Base-by-base conservation (phyloP, 2,888 invertebrate genomes). In the Drosophila acutilabella region DNA sequence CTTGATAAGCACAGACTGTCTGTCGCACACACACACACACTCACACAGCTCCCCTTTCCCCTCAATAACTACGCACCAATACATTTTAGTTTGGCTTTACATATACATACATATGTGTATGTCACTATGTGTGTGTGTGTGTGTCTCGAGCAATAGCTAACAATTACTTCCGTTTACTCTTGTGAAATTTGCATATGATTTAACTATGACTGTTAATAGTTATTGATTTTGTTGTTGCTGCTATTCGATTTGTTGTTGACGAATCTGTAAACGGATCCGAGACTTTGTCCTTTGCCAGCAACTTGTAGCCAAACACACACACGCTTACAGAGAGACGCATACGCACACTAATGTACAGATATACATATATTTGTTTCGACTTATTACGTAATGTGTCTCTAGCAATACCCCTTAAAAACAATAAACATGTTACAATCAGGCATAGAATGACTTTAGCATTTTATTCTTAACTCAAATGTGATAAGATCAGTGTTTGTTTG, bases 1-100 rank as follows among this genome's bases (percentile, higher is more conserved):
- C 72, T 74, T 80, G 85, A 83, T 84, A 87, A 87, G 79, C 81
- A 71, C 79, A 82, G 81, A 81, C 85, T 81, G 64, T 50, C 73
- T 67, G 74, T 77, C 75, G 70, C 71, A 71, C 48, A 47, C 58
- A 33, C 61, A 57, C 45, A 44, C 40, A 23, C 42, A 40, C 30
- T 8, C 30, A 30, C 30, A 30, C 30, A 4, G 3, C 14, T 13
- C 30, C 23, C n/a, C 16, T 33, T 23, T 47, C 23, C 26, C 41
- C 41, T 26, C 42, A 50, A 65, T 64, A 61, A 66, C 68, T 68
- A 70, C 67, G 65, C 77, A 71, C 70, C 64, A 50, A 74, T 61
- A 72, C 69, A 71, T 30, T 54, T 44, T 48, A 62, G 69, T 68
- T 71, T 66, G 58, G 54, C 48, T 42, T 65, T 47, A 48, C 13